Base-by-base conservation (phyloP, 2,797 vertebrate species). In the Hemibagrus guttatus region DNA sequence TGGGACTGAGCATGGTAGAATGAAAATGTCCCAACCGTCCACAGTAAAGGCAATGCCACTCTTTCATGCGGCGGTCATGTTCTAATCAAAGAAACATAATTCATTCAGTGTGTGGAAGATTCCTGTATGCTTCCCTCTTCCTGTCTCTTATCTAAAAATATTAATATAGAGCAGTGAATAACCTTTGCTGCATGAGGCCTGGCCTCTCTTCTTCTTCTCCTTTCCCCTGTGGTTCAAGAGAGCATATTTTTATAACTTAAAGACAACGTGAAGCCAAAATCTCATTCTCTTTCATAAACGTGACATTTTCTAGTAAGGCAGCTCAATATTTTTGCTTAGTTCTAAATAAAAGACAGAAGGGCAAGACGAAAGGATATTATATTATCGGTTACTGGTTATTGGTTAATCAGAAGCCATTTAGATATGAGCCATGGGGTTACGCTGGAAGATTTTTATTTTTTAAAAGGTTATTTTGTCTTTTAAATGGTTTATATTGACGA, bases 221-320 rank as follows among this genome's bases (percentile, higher is more conserved):
- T 9, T 31, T 68, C 26, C 63, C n/a, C 21, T 68, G 63, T 54
- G 81, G 46, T 83, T 83, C n/a, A 54, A 21, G 21, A 21, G 14
- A 31, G 61, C 26, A 46, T 68, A 68, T 68, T 82, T 82, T 82
- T 12, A 11, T 82, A 49, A 12, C 42, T 83, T 35, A 19, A 81
- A 59, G 13, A 80, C 42, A 31, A 59, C 19, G 6, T 61, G 56
- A 39, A 76, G 8, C 52, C 58, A 52, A 81, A 68, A 68, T 54
- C 35, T 21, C 31, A 21, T 52, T 82, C 80, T 49, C 42, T 64
- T 66, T 81, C 16, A 49, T 14, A 14, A 81, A 23, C 2, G 14
- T 61, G 78, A 46, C 78, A 81, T 63, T 81, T 63, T 46, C 35
- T 46, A 7, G 13, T 58, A 35, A 58, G 16, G 17, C 74, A 76